Evolutionary conservation across 2,113 vertebrate genomes (phyloP).

Genomic region (Beaufortia kweichowensis): DNA sequence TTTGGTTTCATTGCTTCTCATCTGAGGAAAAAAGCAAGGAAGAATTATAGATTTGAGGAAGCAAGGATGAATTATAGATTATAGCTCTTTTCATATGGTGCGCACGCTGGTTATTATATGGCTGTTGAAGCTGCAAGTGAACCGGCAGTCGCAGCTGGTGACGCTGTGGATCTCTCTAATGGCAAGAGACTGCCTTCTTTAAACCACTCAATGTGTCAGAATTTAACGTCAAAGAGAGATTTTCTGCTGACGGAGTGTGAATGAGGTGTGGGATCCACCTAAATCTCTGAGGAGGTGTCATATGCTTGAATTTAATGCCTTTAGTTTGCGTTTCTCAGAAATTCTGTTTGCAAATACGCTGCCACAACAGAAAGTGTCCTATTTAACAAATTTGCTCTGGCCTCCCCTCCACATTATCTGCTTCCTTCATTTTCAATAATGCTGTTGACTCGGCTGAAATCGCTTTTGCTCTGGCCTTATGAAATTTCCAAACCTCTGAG

Average conservation of each 20-base stretch:
- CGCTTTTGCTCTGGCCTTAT: slow-evolving; percentile 34
- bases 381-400: slow-evolving; percentile 1
- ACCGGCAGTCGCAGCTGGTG: slow-evolving; percentile 9
- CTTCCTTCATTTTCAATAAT: slow-evolving; percentile 38
- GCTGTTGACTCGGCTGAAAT: slow-evolving; percentile 17
- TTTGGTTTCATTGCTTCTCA: slow-evolving; percentile 46
- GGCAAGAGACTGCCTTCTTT: slow-evolving; percentile 8
- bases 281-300: slow-evolving; percentile 29
- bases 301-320: slow-evolving; percentile 33
- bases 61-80: slow-evolving; percentile 31
- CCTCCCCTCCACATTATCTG: slow-evolving; percentile 17
- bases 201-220: slow-evolving; percentile 25
- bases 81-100: slow-evolving; percentile 35
- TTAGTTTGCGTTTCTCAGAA: slow-evolving; percentile 31
- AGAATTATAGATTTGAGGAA: slow-evolving; percentile 1
- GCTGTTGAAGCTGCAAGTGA: slow-evolving; percentile 18
- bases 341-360: slow-evolving; percentile 35
- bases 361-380: slow-evolving; percentile 30
- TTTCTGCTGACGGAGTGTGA: slow-evolving; percentile 6
- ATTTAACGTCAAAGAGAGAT: slow-evolving; percentile 23
- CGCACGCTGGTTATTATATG: slow-evolving; percentile 33
- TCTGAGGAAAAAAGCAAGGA: slow-evolving; percentile 14
- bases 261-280: slow-evolving; percentile 2
- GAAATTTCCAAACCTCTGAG: slow-evolving; percentile 36
- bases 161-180: slow-evolving; percentile 24